Percentiles rank a stretch among this genome's conserved stretches.
phyloP scores from a whole-genome alignment of 2,797 vertebrate species.

The Hyperoplus lanceolatus region DNA sequence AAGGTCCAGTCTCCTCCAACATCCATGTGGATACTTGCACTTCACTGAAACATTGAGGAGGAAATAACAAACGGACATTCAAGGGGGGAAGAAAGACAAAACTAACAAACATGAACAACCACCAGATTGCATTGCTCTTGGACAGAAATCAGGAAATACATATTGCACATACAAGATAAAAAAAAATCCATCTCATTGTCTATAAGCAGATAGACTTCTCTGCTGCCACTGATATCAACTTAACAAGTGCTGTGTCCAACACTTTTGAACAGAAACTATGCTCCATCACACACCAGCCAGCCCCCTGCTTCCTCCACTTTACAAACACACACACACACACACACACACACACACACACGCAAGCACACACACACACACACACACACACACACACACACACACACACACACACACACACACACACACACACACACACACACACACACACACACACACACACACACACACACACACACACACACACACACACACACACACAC shows the following conservation, averaged over 20 bases:
- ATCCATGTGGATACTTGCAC: constrained; percentile 64
- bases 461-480: no score
- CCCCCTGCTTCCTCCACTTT: constrained; percentile 27
- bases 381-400: constrained; percentile 27
- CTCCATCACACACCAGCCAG: constrained; percentile 16
- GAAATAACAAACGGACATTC: constrained; percentile 47
- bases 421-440: no score
- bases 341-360: no score
- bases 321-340: constrained; percentile 25
- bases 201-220: constrained; percentile 82
- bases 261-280: constrained; percentile 28
- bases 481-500: constrained; percentile 4
- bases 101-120: constrained; percentile 55
- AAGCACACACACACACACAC: no score
- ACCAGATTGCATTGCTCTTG: constrained; percentile 66
- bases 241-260: constrained; percentile 56
- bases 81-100: constrained; percentile 18
- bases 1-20: constrained; percentile 79
- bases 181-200: constrained; percentile 72
- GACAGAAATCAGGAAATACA: constrained; percentile 76
- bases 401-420: no score
- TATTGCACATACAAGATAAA: constrained; percentile 81
- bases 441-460: no score
- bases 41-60: constrained; percentile 69
- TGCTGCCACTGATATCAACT: constrained; percentile 84